These are phyloP conservation scores for Trinorchestia longiramus DNA, from an alignment of 1,140 invertebrate species.

Conservation along the genomic window DNA sequence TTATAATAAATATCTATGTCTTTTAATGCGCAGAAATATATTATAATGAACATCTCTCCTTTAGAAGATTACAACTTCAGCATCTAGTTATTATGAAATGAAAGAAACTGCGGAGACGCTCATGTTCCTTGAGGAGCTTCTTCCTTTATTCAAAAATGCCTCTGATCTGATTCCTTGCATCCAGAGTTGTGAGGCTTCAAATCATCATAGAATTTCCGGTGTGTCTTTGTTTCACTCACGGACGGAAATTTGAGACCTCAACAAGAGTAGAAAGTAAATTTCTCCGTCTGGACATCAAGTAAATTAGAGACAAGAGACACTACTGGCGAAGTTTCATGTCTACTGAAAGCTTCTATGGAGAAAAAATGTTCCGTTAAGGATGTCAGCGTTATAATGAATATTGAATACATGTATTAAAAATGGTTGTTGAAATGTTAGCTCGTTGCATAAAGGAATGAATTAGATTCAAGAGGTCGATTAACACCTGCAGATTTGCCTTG, in stretches of 20 bases:
- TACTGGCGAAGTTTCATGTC: not conserved
- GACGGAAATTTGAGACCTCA: not conserved
- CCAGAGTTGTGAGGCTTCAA: not conserved
- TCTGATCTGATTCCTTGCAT: not conserved
- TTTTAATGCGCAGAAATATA: too few relatives aligned
- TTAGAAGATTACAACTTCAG: not conserved
- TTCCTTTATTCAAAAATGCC: not conserved
- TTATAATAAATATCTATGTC: too few relatives aligned
- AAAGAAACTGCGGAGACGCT: not conserved
- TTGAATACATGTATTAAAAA: not conserved
- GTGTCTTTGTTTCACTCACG: not conserved
- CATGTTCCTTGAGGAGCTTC: not conserved
- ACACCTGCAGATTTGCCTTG: too few relatives aligned
- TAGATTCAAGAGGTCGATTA: too few relatives aligned
- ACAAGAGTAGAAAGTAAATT: not conserved
- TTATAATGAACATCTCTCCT: not conserved
- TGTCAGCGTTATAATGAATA: not conserved
- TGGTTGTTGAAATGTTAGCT: not conserved
- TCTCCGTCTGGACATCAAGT: not conserved
- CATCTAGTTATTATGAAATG: not conserved
- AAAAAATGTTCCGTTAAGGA: not conserved
- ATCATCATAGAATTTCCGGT: not conserved
- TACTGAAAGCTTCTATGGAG: not conserved
- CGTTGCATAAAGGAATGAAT: not conserved
- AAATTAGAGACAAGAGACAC: not conserved